Percentiles rank a stretch among this genome's conserved stretches.
phyloP scores from a whole-genome alignment of 2,888 invertebrate species.

The Sympetrum striolatum region DNA sequence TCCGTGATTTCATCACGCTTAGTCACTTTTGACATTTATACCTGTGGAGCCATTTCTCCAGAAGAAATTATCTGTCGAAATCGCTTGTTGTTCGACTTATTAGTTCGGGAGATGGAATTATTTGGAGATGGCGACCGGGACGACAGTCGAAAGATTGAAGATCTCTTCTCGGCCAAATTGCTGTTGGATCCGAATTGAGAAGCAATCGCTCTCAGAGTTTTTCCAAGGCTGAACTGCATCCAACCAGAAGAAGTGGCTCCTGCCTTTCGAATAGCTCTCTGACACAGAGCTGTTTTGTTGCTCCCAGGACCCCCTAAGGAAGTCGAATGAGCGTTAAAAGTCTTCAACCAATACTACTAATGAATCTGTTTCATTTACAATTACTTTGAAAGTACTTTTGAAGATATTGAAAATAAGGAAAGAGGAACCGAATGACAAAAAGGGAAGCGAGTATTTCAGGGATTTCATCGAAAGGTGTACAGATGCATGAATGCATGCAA shows the following conservation, averaged over 20 bases:
- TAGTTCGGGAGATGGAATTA: neutral
- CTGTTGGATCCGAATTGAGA: constrained; percentile 54
- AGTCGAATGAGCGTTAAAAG: too few relatives aligned
- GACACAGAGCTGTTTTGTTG: constrained; percentile 83
- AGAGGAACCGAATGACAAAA: too few relatives aligned
- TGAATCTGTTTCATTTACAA: too few relatives aligned
- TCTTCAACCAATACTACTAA: too few relatives aligned
- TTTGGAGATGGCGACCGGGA: neutral
- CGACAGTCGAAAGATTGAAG: neutral
- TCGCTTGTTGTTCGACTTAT: neutral
- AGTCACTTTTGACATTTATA: constrained; percentile 48
- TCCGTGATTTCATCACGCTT: too few relatives aligned
- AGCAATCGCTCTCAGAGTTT: constrained; percentile 75
- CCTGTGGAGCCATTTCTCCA: constrained; percentile 79
- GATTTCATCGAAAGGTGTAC: too few relatives aligned
- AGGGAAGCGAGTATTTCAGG: too few relatives aligned
- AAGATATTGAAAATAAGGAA: too few relatives aligned
- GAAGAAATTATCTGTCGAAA: constrained; percentile 73
- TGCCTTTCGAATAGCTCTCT: constrained; percentile 67
- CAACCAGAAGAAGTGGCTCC: constrained; percentile 69
- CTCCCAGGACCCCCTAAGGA: constrained; percentile 84
- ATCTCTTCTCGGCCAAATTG: constrained; percentile 47
- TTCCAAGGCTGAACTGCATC: constrained; percentile 81
- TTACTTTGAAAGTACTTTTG: too few relatives aligned
- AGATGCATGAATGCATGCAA: too few relatives aligned